These are phyloP conservation scores for Sprattus sprattus DNA, from an alignment of 2,113 vertebrate species.

Conservation along the genomic window DNA sequence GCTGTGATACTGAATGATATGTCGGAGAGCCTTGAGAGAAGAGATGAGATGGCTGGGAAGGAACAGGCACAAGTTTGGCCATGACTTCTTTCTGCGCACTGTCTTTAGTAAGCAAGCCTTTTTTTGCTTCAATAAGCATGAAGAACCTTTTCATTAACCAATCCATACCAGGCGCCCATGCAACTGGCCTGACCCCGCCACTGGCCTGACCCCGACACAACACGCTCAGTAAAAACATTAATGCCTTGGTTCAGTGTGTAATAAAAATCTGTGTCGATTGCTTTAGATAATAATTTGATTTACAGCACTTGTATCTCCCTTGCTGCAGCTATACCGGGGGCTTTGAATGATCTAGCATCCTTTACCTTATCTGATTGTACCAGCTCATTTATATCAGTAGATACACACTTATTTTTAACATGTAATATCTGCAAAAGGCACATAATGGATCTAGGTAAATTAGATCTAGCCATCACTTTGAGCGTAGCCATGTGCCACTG, in stretches of 20 bases:
- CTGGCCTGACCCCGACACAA: neutral
- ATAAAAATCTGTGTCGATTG: neutral
- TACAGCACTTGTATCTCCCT: neutral
- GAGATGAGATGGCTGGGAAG: neutral
- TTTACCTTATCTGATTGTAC: neutral
- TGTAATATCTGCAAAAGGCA: neutral
- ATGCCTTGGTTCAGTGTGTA: neutral
- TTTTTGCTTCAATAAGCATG: neutral
- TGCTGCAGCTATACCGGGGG: neutral
- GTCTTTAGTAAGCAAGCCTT: neutral
- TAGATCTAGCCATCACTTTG: neutral
- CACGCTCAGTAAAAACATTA: neutral
- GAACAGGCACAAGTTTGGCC: neutral
- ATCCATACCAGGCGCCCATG: neutral
- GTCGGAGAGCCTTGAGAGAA: neutral
- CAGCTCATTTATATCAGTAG: neutral
- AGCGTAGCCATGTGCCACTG: neutral
- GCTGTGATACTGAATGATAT: neutral
- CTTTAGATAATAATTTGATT: neutral
- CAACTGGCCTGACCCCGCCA: neutral
- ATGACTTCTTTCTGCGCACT: neutral
- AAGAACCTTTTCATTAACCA: neutral
- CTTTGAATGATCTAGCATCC: neutral
- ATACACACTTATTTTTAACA: neutral
- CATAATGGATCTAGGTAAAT: neutral